phyloP scores from a whole-genome alignment of 2,888 invertebrate species.

The Steinernema carpocapsae region DNA sequence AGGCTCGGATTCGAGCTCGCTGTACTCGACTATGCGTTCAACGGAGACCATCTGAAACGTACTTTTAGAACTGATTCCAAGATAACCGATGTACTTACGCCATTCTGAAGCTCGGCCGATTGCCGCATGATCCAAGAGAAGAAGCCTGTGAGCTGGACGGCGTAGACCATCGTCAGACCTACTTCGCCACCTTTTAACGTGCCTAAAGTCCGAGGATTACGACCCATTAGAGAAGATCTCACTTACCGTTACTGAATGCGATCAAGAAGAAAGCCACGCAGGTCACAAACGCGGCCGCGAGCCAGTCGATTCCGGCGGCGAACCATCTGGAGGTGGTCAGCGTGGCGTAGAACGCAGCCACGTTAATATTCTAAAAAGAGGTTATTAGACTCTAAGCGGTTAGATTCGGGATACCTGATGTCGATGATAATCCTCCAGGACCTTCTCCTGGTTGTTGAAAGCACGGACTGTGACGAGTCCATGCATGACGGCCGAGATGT shows the following conservation, averaged over 20 bases:
- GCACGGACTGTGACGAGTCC: slow-evolving; percentile 90
- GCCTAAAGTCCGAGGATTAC: slow-evolving; percentile 37
- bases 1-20: slow-evolving; percentile 78
- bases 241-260: neutral
- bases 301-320: slow-evolving; percentile 87
- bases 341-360: slow-evolving; percentile 89
- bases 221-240: neutral
- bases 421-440: slow-evolving; percentile 73
- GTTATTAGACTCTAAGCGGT: neutral
- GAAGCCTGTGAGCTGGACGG: slow-evolving; percentile 77
- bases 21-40: slow-evolving; percentile 83
- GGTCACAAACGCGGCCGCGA: slow-evolving; percentile 84
- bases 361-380: slow-evolving; percentile 77
- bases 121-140: slow-evolving; percentile 90
- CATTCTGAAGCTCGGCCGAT: slow-evolving; percentile 78
- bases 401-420: slow-evolving; percentile 61
- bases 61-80: neutral
- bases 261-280: slow-evolving; percentile 79
- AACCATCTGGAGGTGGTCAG: slow-evolving; percentile 88
- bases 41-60: slow-evolving; percentile 74
- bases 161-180: slow-evolving; percentile 59
- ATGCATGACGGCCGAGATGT: slow-evolving; percentile 84
- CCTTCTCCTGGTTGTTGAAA: slow-evolving; percentile 81
- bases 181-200: slow-evolving; percentile 54
- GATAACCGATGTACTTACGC: slow-evolving; percentile 64